Base-by-base conservation (phyloP, 2,888 invertebrate species). In the Dinocampus coccinellae region DNA sequence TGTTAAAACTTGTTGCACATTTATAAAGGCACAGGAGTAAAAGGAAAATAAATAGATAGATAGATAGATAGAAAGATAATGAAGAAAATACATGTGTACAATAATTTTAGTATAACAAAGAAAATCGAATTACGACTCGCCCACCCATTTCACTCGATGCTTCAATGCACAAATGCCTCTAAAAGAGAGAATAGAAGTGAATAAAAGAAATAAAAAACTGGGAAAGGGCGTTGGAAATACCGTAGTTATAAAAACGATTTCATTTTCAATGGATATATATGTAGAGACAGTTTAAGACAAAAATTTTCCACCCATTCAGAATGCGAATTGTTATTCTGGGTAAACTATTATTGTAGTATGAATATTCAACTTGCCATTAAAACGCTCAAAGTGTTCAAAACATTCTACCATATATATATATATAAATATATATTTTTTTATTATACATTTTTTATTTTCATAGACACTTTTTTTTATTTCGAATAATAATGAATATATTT, bases 1-100 rank as follows among this genome's bases (percentile, higher is more conserved):
- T 39, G 34, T 57, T 34, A 22, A 60, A 11, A 68, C 61, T 68
- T 68, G 61, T 69, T 69, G 69, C 69, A 26, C 39, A 42, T 52
- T 47, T 63, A 39, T 34, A 20, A 16, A 60, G 22, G 24, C 22
- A 20, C 20, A 16, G 10, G 34, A 60, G 60, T 47, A 16, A 7
- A 16, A 16, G 7, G 16, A 16, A 47, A n/a, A 47, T 47, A 9
- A n/a, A 16, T 11, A 55, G 2, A 55, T 24, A 26, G 13, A 55
- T 24, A 55, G 13, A 55, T 11, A 55, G 26, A 26, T n/a, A 11
- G 11, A 22, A 22, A 55, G 26, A 58, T 26, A 58, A 10, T n/a
- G 16, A n/a, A 55, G 3, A 29, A 29, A n/a, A n/a, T 20, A 20
- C 3, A 20, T 3, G 13, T 24, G 20, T 33, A 58, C 9, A 29